phyloP scores from a whole-genome alignment of 2,888 invertebrate genomes.

The Eilema caniola region DNA sequence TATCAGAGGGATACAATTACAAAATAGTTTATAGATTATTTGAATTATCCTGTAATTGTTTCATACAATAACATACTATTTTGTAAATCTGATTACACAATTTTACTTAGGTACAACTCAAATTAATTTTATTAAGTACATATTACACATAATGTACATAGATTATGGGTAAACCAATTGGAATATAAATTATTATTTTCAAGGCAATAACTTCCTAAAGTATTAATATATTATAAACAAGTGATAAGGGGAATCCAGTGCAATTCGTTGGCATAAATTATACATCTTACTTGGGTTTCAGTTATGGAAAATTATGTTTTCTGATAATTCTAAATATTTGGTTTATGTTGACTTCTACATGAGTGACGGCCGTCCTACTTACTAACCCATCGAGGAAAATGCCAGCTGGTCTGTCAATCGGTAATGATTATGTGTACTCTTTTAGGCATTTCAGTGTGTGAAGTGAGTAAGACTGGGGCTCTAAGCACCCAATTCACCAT shows the following conservation, averaged over 20 bases:
- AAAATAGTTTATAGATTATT: neutral
- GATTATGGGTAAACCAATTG: neutral
- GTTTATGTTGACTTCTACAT: neutral
- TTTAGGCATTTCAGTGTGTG: too few relatives aligned
- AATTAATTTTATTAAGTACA: neutral
- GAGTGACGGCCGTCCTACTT: neutral
- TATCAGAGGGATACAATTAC: too few relatives aligned
- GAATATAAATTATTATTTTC: neutral
- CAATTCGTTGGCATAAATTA: neutral
- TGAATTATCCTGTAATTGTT: neutral
- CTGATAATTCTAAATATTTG: neutral
- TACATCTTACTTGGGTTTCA: neutral
- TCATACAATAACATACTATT: neutral
- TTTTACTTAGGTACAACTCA: neutral
- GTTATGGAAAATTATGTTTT: neutral
- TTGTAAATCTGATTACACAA: neutral
- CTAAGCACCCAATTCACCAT: too few relatives aligned
- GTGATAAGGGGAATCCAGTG: slow-evolving; percentile 9
- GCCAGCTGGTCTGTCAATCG: neutral
- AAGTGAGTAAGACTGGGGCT: too few relatives aligned
- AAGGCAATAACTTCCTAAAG: neutral
- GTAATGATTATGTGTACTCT: neutral
- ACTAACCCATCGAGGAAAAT: neutral
- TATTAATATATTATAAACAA: neutral
- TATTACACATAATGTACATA: neutral